Percentiles rank a stretch among this genome's conserved stretches.
phyloP scores from a whole-genome alignment of 2,113 vertebrate species.

The Argyrosomus japonicus region DNA sequence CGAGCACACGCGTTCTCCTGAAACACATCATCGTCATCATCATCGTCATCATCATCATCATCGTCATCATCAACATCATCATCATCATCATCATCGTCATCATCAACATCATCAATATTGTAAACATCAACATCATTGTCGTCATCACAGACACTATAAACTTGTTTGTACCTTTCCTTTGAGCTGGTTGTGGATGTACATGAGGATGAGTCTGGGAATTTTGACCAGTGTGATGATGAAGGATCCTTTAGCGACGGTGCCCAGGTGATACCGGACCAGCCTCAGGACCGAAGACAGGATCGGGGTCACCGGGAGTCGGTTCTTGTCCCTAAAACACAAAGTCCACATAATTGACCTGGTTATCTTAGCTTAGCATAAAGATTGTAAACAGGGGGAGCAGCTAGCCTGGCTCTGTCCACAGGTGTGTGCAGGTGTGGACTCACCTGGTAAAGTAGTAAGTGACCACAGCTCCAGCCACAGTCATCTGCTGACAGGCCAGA shows the following conservation, averaged over 20 bases:
- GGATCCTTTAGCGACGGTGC: slow-evolving; percentile 97
- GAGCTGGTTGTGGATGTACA: slow-evolving; percentile 91
- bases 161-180: slow-evolving; percentile 5
- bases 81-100: no score
- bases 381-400: neutral
- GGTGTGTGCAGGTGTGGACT: slow-evolving; percentile 16
- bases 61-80: neutral
- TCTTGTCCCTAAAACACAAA: slow-evolving; percentile 89
- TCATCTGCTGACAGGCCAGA: slow-evolving; percentile 98
- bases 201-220: slow-evolving; percentile 95
- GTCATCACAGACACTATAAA: no score
- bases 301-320: slow-evolving; percentile 92
- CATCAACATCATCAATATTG: no score
- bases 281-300: slow-evolving; percentile 95
- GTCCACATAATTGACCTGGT: neutral
- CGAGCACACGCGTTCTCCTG: slow-evolving; percentile 97
- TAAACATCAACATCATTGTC: no score
- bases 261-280: slow-evolving; percentile 94
- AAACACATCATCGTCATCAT: no score
- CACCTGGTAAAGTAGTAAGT: slow-evolving; percentile 99
- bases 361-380: neutral
- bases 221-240: slow-evolving; percentile 99
- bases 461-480: slow-evolving; percentile 96
- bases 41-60: no score
- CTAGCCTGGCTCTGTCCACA: neutral